Base-by-base conservation (phyloP, 2,888 invertebrate species). In the Dynastes maya region DNA sequence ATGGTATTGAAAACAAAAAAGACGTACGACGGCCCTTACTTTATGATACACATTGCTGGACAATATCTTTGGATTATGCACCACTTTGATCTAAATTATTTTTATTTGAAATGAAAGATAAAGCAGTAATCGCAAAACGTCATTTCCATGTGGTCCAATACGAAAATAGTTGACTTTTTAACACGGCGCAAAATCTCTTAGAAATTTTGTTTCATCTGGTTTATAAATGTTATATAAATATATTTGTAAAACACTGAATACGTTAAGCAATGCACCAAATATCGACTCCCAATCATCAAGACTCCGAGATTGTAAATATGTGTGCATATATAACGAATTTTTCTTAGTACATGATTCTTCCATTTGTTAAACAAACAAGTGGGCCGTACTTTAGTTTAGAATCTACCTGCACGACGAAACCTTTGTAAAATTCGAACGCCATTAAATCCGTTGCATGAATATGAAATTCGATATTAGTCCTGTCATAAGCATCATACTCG, bases 351-450 rank as follows among this genome's bases (percentile, higher is more conserved):
- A 68, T 29, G 68, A 27, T 68, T 68, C 68, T 68, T 68, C 68
- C 68, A 68, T 68, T 68, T 68, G 68, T 68, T 68, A 68, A 68
- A 68, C 49, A 68, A 68, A 68, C 68, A 68, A 51, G 68, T 68
- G 68, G 68, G 68, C 29, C 40, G 68, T 68, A 68, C 68, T 53
- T 68, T 27, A 51, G 51, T 53, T 68, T 68, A 51, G 29, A 68
- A 51, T 27, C 68, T 68, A 68, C 68, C 68, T 68, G 68, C 68
- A 68, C 68, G 68, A 51, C 68, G 68, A 68, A 51, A 68, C 68
- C 68, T 68, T 68, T 68, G 68, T 68, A 68, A 68, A 68, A 68
- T 68, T 68, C 68, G 68, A 68, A 68, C 68, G 51, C 68, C 68
- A 68, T 68, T 68, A 68, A 68, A 51, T 68, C 29, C 68, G 27